Base-by-base conservation (phyloP, 2,888 invertebrate genomes). In the Gordius sp. region DNA sequence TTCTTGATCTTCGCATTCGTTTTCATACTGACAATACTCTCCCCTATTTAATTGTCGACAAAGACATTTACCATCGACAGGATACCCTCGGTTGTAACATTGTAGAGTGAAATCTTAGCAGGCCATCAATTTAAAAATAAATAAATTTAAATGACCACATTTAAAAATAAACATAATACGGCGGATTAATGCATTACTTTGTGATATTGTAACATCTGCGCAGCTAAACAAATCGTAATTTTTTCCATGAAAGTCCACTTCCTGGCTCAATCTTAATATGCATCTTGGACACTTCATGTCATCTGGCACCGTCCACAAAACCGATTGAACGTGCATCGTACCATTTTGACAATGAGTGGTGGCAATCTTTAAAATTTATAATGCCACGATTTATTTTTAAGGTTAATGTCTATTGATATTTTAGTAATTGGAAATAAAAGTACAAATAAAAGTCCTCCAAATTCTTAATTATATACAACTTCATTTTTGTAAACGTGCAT, bases 11-110 rank as follows among this genome's bases (percentile, higher is more conserved):
- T 54, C 28, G 27, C 55, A 54, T 27, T 54, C 55, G 20, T 54
- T 54, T 28, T 54, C 55, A 28, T 26, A 54, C 20, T 54, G 55
- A 54, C 55, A 54, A 54, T 54, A 27, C 13, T 25, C 28, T 4
- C 55, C 55, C 13, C 26, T 27, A 16, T 24, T 27, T 8, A 27
- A 16, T 25, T 54, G 28, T 28, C 28, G 4, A 27, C 55, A 54
- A n/a, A 54, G 27, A 54, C 55, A 54, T 27, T 27, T 54, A 8
- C 55, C 28, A 8, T 28, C 23, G 8, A 27, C 26, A 4, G 55
- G 27, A 27, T 54, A 54, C 4, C 55, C 55, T 24, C 28, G 25
- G 20, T 54, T 54, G 27, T 54, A 54, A 28, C 55, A 54, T 54
- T n/a, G 27, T 16, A 54, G 26, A 8, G 27, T 54, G 16, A 16